phyloP scores from a whole-genome alignment of 2,797 vertebrate species.

The Etheostoma nigrum region DNA sequence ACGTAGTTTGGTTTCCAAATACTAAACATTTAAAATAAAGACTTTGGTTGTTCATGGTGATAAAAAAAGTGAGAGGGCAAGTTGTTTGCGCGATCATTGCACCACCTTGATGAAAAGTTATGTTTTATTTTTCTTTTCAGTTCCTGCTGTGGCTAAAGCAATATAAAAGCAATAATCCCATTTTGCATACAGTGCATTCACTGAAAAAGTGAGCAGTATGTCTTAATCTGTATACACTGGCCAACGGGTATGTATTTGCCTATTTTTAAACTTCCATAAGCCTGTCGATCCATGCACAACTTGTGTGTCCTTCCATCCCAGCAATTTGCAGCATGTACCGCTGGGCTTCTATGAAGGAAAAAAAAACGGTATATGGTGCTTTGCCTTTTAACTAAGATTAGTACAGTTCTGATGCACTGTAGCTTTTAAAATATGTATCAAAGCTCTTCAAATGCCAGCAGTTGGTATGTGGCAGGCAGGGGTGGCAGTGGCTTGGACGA shows the following conservation, averaged over 20 bases:
- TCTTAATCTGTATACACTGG: conserved; percentile 36
- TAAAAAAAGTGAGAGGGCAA: neutral
- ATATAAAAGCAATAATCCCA: neutral
- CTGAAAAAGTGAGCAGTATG: conserved; percentile 22
- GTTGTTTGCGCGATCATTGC: neutral
- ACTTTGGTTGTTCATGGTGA: neutral
- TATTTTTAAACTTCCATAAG: conserved; percentile 57
- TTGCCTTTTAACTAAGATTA: conserved; percentile 86
- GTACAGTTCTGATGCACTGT: conserved; percentile 79
- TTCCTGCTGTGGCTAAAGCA: neutral
- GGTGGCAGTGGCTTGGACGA: conserved; percentile 78
- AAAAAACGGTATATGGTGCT: conserved; percentile 62
- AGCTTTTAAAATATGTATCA: conserved; percentile 87
- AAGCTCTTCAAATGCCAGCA: conserved; percentile 85
- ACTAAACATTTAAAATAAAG: neutral
- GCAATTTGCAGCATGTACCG: conserved; percentile 67
- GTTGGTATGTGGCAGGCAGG: conserved; percentile 81
- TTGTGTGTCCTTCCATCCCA: conserved; percentile 70
- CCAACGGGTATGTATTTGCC: conserved; percentile 20
- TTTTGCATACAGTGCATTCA: neutral
- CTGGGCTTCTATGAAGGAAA: conserved; percentile 53
- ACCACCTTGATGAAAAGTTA: neutral
- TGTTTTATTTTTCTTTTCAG: too few relatives aligned
- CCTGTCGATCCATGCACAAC: conserved; percentile 63
- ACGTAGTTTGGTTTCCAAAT: neutral